phyloP scores from a whole-genome alignment of 2,113 vertebrate genomes.

The Lampris megalopsis region DNA sequence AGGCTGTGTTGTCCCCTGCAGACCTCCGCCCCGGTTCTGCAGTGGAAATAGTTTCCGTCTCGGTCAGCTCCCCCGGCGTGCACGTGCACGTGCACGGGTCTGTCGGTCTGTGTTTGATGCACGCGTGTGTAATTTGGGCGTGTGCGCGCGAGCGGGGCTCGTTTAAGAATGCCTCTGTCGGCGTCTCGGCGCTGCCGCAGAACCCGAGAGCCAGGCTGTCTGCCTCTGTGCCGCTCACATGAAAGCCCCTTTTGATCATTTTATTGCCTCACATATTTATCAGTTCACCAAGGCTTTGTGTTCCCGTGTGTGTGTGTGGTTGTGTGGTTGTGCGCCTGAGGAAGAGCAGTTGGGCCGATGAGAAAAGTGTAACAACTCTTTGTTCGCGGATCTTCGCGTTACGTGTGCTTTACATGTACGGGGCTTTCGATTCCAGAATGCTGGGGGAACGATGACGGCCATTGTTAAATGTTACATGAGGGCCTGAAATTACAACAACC shows the following conservation, averaged over 20 bases:
- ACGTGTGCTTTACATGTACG: no score
- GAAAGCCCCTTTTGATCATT: constrained; percentile 28
- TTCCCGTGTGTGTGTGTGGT: background rate
- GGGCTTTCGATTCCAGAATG: no score
- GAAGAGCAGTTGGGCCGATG: background rate
- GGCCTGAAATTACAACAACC: no score
- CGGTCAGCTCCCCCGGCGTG: constrained; percentile 22
- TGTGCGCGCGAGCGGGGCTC: background rate
- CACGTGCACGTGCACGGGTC: background rate
- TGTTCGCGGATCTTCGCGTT: no score
- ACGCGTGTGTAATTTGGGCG: background rate
- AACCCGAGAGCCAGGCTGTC: constrained; percentile 53
- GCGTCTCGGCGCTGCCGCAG: constrained; percentile 24
- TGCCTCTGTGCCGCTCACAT: constrained; percentile 45
- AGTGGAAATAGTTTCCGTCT: no score
- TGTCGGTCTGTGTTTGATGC: background rate
- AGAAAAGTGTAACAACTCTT: background rate
- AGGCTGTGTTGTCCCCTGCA: background rate
- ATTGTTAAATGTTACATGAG: no score
- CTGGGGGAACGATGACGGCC: no score
- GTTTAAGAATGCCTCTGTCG: constrained; percentile 31
- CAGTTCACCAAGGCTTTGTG: background rate
- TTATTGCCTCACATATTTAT: constrained; percentile 21
- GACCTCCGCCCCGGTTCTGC: constrained; percentile 24
- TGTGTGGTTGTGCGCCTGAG: background rate